Evolutionary conservation across 2,797 vertebrate genomes (phyloP), one percentile per base, ranked within the genome.

Genomic region (Rhinichthys osculus): DNA sequence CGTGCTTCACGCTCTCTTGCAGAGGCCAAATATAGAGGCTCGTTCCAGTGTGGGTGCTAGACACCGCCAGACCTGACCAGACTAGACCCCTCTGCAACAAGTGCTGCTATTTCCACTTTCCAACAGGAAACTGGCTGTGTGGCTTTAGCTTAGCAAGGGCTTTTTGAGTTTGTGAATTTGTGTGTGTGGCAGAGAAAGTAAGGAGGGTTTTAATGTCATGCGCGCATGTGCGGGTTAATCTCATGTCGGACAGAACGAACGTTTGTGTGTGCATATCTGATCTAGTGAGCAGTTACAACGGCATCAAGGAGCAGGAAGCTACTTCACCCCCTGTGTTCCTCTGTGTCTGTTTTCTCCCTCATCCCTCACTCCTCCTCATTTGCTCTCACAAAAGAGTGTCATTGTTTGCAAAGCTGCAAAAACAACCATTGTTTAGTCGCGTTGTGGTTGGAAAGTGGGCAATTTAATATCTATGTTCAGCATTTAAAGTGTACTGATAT

Each of bases 11-110:
- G 85, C 85, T 88, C 84, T 86, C 86, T 88, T 88, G 70, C 79
- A 85, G 67, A 88, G 54, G 74, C 74, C 90, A 88, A 87, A 89
- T 88, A 89, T 90, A 86, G 90, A 90, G 47, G 38, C 78, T 86
- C 52, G 82, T 86, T 81, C 79, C 83, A 88, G 73, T 82, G 87
- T 64, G 85, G 85, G 50, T 71, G 73, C 82, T 78, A 77, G 82
- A 86, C 87, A 81, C 82, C 33, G 82, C 85, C 88, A 86, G 85
- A 57, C 82, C 86, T 86, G 85, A 90, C 89, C 85, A 88, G 78
- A 87, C 78, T 80, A 82, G 84, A 80, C 83, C 83, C 83, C 85
- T 84, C 78, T 83, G 69, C 67, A 88, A 85, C 80, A 78, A 85
- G 74, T 85, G 66, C 69, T 85, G 85, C 84, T 88, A 84, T 90